Evolutionary conservation across 2,113 vertebrate genomes (phyloP), one percentile per base, ranked within the genome.

Genomic region (Synodontis membranacea): DNA sequence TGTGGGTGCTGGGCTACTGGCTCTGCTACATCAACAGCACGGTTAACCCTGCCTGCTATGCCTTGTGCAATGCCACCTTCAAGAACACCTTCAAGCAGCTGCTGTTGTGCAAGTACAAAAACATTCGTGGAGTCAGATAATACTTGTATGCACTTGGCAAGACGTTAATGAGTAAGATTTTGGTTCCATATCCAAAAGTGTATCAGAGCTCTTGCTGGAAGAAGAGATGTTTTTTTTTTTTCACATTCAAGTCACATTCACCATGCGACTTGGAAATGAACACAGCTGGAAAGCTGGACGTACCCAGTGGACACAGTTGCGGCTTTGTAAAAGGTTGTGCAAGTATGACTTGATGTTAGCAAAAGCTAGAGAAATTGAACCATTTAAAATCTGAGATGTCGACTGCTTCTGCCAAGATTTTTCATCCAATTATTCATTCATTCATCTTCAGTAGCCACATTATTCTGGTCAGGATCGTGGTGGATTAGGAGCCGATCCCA

Each of bases 11-110:
- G 14, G 97, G 95, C 84, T 96, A 96, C 92, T 96, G 95, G 95
- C 93, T 96, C 23, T 96, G 95, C 91, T 99, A 99, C 86, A 98
- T 99, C 94, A 99, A 99, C 91, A 99, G 97, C 92, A 99, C 97
- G 37, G 96, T 99, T 93, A 99, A 99, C 92, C 98, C 98, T 0
- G 97, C 97, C 88, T 99, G 98, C 94, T 99, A 99, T 0, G 98
- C 98, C 0, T 95, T 99, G 80, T 99, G 98, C 92, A 99, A 99
- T 12, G 93, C 95, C 90, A 99, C 97, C 82, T 99, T 99, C 94
- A 99, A 99, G 93, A 99, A 99, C 93, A 99, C 98, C 80, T 99
- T 99, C 91, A 99, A 97, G 91, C 96, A 97, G 84, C 96, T 99
- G 78, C 96, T 99, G 23, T 94, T 98, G 94, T 99, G 98, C 92